These are phyloP conservation scores for Pomatostomus ruficeps DNA, from an alignment of 2,113 vertebrate genomes.

Conservation along the genomic window DNA sequence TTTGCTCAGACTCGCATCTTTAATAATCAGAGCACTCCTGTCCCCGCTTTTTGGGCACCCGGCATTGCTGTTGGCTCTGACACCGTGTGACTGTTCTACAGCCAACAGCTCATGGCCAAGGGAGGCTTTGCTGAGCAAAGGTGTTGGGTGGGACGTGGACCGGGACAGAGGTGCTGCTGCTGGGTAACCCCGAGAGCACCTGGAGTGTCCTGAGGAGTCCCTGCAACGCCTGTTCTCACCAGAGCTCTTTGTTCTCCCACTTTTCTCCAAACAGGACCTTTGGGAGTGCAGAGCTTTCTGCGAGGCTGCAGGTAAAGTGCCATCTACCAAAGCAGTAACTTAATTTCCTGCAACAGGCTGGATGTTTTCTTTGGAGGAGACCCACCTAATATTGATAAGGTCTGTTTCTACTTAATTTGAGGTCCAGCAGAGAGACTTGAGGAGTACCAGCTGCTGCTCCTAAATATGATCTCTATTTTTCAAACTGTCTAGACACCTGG, in stretches of 20 bases:
- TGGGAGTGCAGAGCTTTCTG: neutral
- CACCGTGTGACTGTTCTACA: neutral
- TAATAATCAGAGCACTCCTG: neutral
- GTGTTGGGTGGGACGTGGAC: neutral
- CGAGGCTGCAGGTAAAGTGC: neutral
- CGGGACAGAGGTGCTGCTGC: neutral
- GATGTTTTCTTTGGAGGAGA: conserved; percentile 6
- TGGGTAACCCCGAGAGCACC: neutral
- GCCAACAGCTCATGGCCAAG: neutral
- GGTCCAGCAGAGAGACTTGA: neutral
- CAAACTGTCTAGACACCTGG: conserved; percentile 43
- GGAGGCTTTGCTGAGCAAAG: neutral
- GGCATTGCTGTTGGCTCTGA: neutral
- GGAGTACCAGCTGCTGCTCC: conserved; percentile 9
- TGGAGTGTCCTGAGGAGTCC: neutral
- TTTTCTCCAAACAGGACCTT: neutral
- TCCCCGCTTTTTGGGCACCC: too few relatives aligned
- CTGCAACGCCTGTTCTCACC: neutral
- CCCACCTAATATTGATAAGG: neutral
- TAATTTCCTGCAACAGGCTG: neutral
- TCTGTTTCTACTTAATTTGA: neutral
- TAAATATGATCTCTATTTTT: conserved; percentile 34
- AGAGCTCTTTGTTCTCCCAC: neutral
- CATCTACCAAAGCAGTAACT: neutral
- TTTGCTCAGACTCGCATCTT: neutral